Base-by-base conservation (phyloP, 2,113 vertebrate genomes). In the Probosciger aterrimus region DNA sequence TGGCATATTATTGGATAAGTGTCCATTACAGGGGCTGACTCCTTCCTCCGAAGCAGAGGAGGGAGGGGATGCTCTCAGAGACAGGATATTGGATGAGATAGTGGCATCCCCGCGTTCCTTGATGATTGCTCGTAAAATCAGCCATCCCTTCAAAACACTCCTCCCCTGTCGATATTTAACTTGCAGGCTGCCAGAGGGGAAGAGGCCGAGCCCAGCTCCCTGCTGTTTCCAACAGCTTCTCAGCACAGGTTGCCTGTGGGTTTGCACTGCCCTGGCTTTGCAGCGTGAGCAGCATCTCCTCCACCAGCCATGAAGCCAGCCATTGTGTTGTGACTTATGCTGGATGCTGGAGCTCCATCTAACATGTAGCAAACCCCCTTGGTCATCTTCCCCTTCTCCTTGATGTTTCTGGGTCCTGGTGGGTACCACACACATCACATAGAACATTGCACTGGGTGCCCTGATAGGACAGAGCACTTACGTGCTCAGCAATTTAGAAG, bases 1-100 rank as follows among this genome's bases (percentile, higher is more conserved):
- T 86, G 91, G 95, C 93, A 84, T 91, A 96, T 96, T 94, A 97
- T 96, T 88, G 96, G 95, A 93, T 96, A 96, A 96, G 91, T 96
- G 96, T 97, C 96, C 96, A 96, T 97, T 96, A 95, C 91, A 80
- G 70, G 82, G 87, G n/a, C 86, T 86, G 86, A 94, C 85, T 90
- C 91, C 93, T 96, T 96, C 95, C 94, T 96, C 89, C 39, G 23
- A 63, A 71, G 89, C 86, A 90, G 91, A 87, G 86, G 87, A 86
- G 88, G 84, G 62, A 80, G 87, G 69, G 84, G 82, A 87, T 92
- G 88, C 89, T 96, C 91, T 96, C 94, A 73, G 88, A 95, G 91
- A 95, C 94, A 96, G 95, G 97, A 97, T 97, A 96, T 97, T 96
- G 95, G 90, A 95, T 91, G 77, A 79, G 92, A n/a, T 75, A 64